Percentiles rank a stretch among this genome's conserved stretches.
phyloP scores from a whole-genome alignment of 2,113 vertebrate genomes.

The Holacanthus passer region DNA sequence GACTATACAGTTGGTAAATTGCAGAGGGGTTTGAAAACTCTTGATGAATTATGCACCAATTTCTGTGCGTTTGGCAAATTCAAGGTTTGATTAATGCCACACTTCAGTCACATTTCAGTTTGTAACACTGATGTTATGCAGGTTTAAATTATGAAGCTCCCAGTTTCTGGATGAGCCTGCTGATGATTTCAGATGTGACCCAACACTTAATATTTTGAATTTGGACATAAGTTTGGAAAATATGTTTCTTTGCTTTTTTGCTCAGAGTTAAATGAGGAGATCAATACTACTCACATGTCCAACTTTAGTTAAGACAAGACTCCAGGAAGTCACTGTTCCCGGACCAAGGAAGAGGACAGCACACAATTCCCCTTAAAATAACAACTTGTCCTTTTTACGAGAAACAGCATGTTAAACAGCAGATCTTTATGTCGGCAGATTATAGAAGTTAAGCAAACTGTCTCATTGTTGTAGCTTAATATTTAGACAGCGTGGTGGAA shows the following conservation, averaged over 20 bases:
- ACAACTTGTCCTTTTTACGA: neutral
- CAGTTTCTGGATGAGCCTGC: neutral
- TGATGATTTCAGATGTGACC: neutral
- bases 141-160: neutral
- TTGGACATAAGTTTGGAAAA: too few species aligned
- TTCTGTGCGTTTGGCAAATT: neutral
- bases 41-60: neutral
- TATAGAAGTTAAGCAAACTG: neutral
- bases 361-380: neutral
- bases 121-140: neutral
- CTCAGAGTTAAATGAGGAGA: too few species aligned
- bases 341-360: too few species aligned
- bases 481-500: neutral
- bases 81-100: neutral
- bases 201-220: too few species aligned
- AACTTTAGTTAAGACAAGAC: neutral
- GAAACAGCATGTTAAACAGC: neutral
- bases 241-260: too few species aligned
- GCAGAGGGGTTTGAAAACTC: neutral
- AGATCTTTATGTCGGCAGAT: too few species aligned
- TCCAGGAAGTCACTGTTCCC: neutral
- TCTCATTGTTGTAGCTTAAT: neutral
- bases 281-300: too few species aligned
- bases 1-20: neutral
- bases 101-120: neutral